Evolutionary conservation across 2,888 invertebrate species (phyloP).

Genomic region (Chorisops tibialis): DNA sequence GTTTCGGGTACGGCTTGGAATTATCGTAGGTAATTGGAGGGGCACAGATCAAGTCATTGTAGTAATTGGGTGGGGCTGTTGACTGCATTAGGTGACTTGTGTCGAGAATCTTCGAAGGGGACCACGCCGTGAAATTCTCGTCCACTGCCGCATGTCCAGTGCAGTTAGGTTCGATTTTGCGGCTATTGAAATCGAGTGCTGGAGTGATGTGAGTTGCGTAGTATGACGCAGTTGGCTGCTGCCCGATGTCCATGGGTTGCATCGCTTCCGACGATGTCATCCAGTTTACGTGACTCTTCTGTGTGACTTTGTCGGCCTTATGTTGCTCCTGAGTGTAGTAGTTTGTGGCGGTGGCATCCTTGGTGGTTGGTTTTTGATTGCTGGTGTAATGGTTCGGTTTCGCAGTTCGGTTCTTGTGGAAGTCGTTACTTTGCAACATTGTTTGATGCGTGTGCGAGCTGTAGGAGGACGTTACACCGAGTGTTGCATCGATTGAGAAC

Average conservation of each 20-base stretch:
- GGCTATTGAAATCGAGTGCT: not conserved
- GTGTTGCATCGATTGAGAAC: constrained; percentile 30
- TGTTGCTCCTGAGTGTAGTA: constrained; percentile 34
- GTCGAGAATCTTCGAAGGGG: constrained; percentile 53
- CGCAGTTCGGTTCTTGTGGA: no score
- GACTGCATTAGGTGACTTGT: constrained; percentile 16
- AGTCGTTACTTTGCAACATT: not conserved
- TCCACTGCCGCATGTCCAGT: constrained; percentile 43
- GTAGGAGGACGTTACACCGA: constrained; percentile 1
- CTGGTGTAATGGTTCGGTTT: not conserved
- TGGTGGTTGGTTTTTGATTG: not conserved
- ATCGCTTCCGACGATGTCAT: constrained; percentile 32
- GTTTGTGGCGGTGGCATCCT: constrained; percentile 21
- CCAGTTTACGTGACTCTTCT: constrained; percentile 36
- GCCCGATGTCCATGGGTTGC: not conserved
- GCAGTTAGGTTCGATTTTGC: not conserved
- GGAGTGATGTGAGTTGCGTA: not conserved
- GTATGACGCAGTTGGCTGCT: constrained; percentile 6
- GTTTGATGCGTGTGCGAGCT: not conserved
- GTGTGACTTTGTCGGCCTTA: constrained; percentile 24
- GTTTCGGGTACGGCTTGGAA: constrained; percentile 4
- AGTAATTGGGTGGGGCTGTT: constrained; percentile 45
- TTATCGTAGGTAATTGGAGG: constrained; percentile 37
- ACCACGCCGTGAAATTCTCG: constrained; percentile 56
- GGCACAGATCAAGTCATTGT: constrained; percentile 56